Evolutionary conservation across 2,797 vertebrate genomes (phyloP).

Genomic region (Pangasius larnaudii): DNA sequence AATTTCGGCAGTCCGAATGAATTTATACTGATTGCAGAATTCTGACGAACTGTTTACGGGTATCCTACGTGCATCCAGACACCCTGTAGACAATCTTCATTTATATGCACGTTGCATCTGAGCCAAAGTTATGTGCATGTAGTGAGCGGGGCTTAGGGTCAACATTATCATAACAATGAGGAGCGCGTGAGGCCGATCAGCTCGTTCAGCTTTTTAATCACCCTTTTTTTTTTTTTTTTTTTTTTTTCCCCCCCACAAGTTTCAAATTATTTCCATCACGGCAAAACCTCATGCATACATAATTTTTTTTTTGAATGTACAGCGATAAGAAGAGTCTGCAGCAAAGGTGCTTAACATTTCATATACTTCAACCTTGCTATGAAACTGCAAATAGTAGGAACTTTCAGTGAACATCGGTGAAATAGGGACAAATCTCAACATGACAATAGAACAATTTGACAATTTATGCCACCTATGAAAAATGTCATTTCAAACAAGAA

Average conservation of each 20-base stretch:
- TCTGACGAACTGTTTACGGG: not conserved
- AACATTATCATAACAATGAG: slow-evolving; percentile 21
- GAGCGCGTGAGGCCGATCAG: not conserved
- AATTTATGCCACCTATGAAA: not conserved
- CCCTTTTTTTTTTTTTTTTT: not conserved
- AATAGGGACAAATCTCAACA: not conserved
- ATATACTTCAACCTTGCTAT: not conserved
- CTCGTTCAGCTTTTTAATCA: not conserved
- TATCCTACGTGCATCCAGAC: slow-evolving; percentile 5
- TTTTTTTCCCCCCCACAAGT: no score
- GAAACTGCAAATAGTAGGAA: not conserved
- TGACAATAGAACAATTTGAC: not conserved
- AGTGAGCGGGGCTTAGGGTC: not conserved
- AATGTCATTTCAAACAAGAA: not conserved
- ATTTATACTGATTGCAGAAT: not conserved
- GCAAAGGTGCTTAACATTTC: not conserved
- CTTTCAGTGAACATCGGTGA: not conserved
- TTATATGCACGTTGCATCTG: not conserved
- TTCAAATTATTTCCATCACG: not conserved
- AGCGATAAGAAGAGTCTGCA: not conserved
- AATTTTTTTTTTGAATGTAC: not conserved
- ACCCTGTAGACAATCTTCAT: not conserved
- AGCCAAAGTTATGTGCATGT: not conserved
- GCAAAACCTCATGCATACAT: not conserved
- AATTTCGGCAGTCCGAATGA: not conserved